Evolutionary conservation across 2,888 invertebrate species (phyloP), one percentile per base, ranked within the genome.

Genomic region (Mesorhabditis spiculigera): DNA sequence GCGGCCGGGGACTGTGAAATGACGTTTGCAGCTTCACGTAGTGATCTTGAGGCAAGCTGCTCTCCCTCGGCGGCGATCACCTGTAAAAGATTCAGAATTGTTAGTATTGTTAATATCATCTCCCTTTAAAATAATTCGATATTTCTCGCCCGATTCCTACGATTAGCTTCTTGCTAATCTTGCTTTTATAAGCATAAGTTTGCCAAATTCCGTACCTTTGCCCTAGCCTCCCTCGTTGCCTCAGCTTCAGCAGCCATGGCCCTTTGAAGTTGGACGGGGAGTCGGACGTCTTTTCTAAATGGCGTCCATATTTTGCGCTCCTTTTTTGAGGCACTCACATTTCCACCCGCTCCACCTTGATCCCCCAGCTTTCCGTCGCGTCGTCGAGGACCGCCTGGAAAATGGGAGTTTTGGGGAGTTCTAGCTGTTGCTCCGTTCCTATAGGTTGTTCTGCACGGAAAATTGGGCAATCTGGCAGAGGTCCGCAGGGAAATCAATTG

Each of bases 221-320:
- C 82, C 41, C 81, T 74, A 6, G 82, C 82, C 44, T 82, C 82
- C 67, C 82, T 68, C 13, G 79, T 76, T 43, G 82, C 81, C 69
- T 81, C 81, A 4, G 82, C 82, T 73, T 82, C 82, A 0, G 82
- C 82, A 0, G 82, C 82, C 81, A 82, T 81, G 0, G 82, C 79
- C 6, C 79, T 90, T 87, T 95, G 95, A 68, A 95, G 89, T 87
- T 94, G 94, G 43, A 94, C 91, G 0, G 95, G 95, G 72, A 95
- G 89, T 73, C 95, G 91, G 4, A 94, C 93, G 86, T 95, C 95
- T 73, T 83, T 85, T 10, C 58, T 50, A 50, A 50, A 50, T 13
- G n/a, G 8, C n/a, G 58, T 2, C 8, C 8, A 50, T 10, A 50
- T 50, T 13, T 50, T 50, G 8, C 8, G 58, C n/a, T 50, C 8